Conservation (phyloP, 1,140 invertebrate species). For the Amphibalanus amphitrite region DNA sequence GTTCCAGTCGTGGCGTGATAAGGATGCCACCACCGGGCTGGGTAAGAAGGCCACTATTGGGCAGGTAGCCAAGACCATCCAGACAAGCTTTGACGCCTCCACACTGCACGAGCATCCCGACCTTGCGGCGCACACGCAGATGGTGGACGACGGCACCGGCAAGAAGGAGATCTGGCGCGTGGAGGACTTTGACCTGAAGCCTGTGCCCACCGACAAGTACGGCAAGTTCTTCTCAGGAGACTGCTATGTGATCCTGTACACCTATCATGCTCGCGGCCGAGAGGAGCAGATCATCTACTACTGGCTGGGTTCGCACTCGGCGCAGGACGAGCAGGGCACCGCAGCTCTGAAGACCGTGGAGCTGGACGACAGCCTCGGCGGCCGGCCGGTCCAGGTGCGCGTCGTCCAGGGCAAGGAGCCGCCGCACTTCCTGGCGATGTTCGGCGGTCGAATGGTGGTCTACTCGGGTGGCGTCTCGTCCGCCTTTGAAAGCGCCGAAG, state of each 20-base stretch:
- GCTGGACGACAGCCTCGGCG: slow-evolving; percentile 41
- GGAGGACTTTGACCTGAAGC: slow-evolving; percentile 33
- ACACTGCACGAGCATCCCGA: slow-evolving; percentile 42
- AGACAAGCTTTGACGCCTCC: slow-evolving; percentile 46
- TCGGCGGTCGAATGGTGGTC: slow-evolving; percentile 67
- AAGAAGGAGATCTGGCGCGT: slow-evolving; percentile 49
- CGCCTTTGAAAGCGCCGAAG: slow-evolving; percentile 22
- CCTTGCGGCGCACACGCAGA: slow-evolving; percentile 47
- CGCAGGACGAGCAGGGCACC: slow-evolving; percentile 43
- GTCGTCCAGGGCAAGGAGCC: slow-evolving; percentile 77
- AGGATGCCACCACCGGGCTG: slow-evolving; percentile 23
- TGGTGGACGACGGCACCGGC: slow-evolving; percentile 76
- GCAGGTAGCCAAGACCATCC: slow-evolving; percentile 35
- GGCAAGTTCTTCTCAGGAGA: slow-evolving; percentile 65
- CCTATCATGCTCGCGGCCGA: slow-evolving; percentile 36
- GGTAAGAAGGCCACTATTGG: slow-evolving; percentile 24
- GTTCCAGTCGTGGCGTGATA: slow-evolving; percentile 53
- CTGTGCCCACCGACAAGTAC: slow-evolving; percentile 44
- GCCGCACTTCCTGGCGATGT: slow-evolving; percentile 72
- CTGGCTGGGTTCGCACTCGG: slow-evolving; percentile 48
- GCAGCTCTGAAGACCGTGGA: slow-evolving; percentile 43
- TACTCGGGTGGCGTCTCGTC: slow-evolving; percentile 32
- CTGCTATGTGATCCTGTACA: slow-evolving; percentile 74
- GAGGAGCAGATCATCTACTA: slow-evolving; percentile 44
- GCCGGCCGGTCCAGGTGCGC: slow-evolving; percentile 47